A percentile compares a stretch with the other conserved stretches of the same genome.
These are phyloP conservation scores for Haliclona indistincta DNA, from an alignment of 37 sponge, comb jelly and placozoan genomes.

Conservation along the genomic window DNA sequence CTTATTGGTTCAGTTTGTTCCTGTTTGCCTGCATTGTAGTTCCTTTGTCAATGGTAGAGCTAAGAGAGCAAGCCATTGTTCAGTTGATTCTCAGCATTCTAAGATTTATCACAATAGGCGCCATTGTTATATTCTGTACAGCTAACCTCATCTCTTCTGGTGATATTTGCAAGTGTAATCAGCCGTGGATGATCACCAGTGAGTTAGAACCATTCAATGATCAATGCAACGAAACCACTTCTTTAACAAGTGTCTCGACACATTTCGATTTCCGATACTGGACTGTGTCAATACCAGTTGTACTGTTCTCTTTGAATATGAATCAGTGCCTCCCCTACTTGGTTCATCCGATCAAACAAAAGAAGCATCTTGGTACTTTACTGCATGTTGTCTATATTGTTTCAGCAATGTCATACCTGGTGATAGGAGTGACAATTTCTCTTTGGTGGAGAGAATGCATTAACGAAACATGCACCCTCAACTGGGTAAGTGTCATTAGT, in stretches of 20 bases:
- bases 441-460: conserved; percentile 64
- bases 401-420: conserved; percentile 47
- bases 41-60: conserved; percentile 52
- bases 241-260: neutral
- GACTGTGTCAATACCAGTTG: conserved; percentile 77
- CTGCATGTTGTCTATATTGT: conserved; percentile 48
- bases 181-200: neutral
- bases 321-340: conserved; percentile 78
- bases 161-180: neutral
- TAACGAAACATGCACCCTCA: conserved; percentile 77
- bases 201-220: neutral
- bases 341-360: conserved; percentile 67
- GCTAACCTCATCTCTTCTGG: neutral
- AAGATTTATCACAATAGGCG: conserved; percentile 50
- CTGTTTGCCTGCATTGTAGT: conserved; percentile 66
- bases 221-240: neutral
- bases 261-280: conserved; percentile 68
- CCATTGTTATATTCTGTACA: conserved; percentile 46
- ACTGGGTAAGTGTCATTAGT: conserved; percentile 71
- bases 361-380: conserved; percentile 56
- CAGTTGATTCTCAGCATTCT: conserved; percentile 59
- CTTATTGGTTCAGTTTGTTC: conserved; percentile 65
- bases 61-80: conserved; percentile 67
- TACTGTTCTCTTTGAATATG: conserved; percentile 69
- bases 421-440: conserved; percentile 72